Conservation (phyloP, 2,113 vertebrate species). For the Donacobius atricapilla region DNA sequence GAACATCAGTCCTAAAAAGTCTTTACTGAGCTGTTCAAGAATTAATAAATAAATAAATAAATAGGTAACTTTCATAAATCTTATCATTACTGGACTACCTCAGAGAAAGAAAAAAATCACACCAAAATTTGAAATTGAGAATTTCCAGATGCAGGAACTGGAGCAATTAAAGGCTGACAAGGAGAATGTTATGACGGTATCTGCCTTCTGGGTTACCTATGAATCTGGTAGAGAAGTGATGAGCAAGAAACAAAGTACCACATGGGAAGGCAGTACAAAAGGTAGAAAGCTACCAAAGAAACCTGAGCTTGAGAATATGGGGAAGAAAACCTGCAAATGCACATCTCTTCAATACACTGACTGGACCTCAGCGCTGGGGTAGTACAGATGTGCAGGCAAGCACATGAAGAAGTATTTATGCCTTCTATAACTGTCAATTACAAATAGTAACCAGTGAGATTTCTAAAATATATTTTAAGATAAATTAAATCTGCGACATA, state of each 20-base stretch:
- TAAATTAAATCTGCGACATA: background rate
- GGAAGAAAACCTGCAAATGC: background rate
- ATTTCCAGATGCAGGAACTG: background rate
- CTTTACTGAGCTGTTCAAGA: background rate
- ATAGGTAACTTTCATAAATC: background rate
- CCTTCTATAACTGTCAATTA: background rate
- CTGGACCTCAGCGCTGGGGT: background rate
- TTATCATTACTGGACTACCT: background rate
- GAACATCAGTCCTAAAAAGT: background rate
- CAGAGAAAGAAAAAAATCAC: background rate
- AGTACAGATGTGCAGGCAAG: background rate
- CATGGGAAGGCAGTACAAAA: background rate
- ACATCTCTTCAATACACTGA: background rate
- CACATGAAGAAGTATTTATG: background rate
- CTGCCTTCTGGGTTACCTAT: background rate
- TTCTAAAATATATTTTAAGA: background rate
- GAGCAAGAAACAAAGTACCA: background rate
- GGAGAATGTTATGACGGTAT: background rate
- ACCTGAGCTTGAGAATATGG: accelerated
- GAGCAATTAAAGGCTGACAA: background rate
- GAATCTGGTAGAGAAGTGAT: background rate
- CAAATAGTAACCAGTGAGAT: background rate
- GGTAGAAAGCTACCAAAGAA: background rate
- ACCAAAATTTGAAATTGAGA: background rate
- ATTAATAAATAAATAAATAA: background rate